Evolutionary conservation across 2,797 vertebrate genomes (phyloP), one percentile per base, ranked within the genome.

Genomic region (Melanogrammus aeglefinus): DNA sequence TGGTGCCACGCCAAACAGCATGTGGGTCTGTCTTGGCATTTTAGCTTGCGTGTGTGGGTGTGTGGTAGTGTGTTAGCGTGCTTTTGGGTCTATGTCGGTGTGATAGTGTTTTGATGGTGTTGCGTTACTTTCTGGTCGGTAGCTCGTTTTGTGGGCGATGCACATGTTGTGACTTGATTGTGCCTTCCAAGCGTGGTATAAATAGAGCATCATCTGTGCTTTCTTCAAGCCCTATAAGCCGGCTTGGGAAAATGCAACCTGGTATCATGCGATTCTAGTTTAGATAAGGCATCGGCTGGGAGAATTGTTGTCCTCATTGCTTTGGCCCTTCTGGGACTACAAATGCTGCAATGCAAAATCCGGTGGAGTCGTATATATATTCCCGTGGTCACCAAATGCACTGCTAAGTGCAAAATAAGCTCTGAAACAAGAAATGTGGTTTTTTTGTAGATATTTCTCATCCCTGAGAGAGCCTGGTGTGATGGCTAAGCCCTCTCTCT

Each of bases 201-300:
- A 70, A 44, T 36, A 75, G 73, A 66, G 63, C 63, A 75, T 75
- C 78, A 79, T 78, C 41, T 70, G 47, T 51, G 41, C 73, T 51
- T 79, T 36, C 66, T 38, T 39, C 74, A 66, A 9, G 13, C 41
- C 36, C 74, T 44, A 29, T 5, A 7, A 47, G 2, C 24, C 31
- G 27, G 38, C 76, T 47, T 21, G 39, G 76, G 41, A 51, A 21
- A 4, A 44, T 27, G 63, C 16, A 75, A 44, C n/a, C 57, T 78
- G 77, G 36, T 33, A n/a, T 7, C 14, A 7, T 39, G 39, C 18
- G 38, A 75, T 33, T 72, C 63, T 36, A 29, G 24, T 66, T 66
- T 24, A 24, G 57, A 66, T 66, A 6, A 24, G 21, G 24, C 21
- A 66, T 66, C 57, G 21, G 57, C 8, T 66, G 21, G 57, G 1